A percentile compares a stretch with the other conserved stretches of the same genome.
Conservation (phyloP, 2,888 invertebrate genomes). For the Patella depressa region DNA sequence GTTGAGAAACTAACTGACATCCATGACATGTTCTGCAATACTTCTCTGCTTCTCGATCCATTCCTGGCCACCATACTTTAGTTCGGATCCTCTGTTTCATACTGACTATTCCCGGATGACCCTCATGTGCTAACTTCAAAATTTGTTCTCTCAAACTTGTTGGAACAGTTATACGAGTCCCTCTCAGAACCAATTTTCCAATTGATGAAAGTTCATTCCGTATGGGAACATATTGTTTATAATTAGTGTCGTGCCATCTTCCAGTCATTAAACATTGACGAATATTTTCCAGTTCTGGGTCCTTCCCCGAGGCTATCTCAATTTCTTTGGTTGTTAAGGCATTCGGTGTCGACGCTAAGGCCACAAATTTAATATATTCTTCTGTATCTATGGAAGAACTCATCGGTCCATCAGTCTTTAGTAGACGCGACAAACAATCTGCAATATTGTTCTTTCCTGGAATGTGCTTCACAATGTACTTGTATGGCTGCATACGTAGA, state of each 20-base stretch:
- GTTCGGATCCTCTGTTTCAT: constrained; percentile 41
- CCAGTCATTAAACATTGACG: background rate
- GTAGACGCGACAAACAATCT: background rate
- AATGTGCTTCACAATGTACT: too few species aligned
- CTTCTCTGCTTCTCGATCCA: too few species aligned
- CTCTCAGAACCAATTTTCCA: background rate
- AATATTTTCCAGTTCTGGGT: constrained; percentile 12
- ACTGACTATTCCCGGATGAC: constrained; percentile 39
- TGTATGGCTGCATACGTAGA: too few species aligned
- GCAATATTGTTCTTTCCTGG: too few species aligned
- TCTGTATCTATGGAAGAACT: background rate
- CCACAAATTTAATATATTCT: constrained; percentile 1
- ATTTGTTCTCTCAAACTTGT: background rate
- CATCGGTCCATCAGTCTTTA: background rate
- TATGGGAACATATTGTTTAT: background rate
- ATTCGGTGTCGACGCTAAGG: constrained; percentile 11
- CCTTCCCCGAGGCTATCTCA: too few species aligned
- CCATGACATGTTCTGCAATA: too few species aligned
- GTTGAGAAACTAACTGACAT: too few species aligned
- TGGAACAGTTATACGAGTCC: background rate
- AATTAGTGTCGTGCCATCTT: background rate
- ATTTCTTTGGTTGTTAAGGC: constrained; percentile 10
- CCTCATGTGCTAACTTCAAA: constrained; percentile 25
- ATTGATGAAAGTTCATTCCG: constrained; percentile 4
- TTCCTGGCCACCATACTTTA: constrained; percentile 45